Percentiles rank a stretch among this genome's conserved stretches.
Evolutionary conservation across 2,113 vertebrate genomes (phyloP).

Genomic region (Lepidothrix coronata): DNA sequence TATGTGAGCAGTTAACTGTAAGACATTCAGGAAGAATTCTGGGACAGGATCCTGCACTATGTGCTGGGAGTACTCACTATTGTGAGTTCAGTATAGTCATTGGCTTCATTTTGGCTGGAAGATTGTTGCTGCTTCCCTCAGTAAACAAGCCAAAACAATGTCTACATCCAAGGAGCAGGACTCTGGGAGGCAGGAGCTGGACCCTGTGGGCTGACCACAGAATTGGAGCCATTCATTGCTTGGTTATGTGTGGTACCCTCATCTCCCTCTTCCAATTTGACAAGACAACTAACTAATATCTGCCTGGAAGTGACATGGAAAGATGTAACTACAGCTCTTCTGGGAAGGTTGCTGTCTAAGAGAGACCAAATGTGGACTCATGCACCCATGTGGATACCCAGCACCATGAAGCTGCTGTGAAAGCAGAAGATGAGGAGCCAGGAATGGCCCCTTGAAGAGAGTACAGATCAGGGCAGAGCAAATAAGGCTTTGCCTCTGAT

Average conservation of each 20-base stretch:
- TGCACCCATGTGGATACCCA: neutral
- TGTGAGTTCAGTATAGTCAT: neutral
- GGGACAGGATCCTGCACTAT: fast-evolving
- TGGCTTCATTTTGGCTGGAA: neutral
- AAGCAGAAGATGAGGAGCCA: neutral
- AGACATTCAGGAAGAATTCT: neutral
- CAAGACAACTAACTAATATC: neutral
- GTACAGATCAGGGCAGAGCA: fast-evolving
- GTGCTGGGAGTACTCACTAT: neutral
- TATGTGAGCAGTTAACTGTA: neutral
- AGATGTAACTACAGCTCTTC: neutral
- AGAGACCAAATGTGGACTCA: fast-evolving
- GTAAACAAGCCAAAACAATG: neutral
- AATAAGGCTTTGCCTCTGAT: neutral
- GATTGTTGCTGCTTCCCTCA: neutral
- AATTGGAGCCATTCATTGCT: fast-evolving
- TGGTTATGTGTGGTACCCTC: fast-evolving
- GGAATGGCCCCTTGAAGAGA: neutral
- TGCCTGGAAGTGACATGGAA: neutral
- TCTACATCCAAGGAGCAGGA: fast-evolving
- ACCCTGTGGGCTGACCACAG: neutral
- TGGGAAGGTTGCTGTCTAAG: fast-evolving
- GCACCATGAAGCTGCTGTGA: neutral
- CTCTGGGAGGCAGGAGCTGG: neutral
- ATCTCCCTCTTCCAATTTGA: neutral